Conservation (phyloP, 2,888 invertebrate species). For the Brenthis ino region DNA sequence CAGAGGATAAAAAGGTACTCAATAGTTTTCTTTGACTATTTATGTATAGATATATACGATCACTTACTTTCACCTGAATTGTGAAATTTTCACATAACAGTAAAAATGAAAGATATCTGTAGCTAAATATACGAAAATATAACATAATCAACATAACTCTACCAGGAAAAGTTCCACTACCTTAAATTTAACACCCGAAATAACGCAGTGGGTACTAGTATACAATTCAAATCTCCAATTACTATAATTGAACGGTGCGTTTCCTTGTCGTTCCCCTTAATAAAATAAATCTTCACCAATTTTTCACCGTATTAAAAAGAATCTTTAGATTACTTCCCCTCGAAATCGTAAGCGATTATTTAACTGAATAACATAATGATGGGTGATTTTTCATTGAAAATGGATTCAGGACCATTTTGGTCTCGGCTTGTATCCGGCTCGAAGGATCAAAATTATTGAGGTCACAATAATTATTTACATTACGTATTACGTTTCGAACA, state of each 20-base stretch:
- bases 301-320: conserved; percentile 61
- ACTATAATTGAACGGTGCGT: conserved; percentile 52
- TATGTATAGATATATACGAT: too few relatives aligned
- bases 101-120: neutral
- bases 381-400: conserved; percentile 35
- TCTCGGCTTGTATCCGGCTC: conserved; percentile 9
- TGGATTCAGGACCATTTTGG: conserved; percentile 19
- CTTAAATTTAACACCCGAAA: conserved; percentile 21
- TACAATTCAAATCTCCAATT: conserved; percentile 48
- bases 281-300: conserved; percentile 52
- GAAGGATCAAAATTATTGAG: conserved; percentile 8
- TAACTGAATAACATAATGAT: conserved; percentile 53
- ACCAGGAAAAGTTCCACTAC: conserved; percentile 32
- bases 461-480: neutral
- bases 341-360: conserved; percentile 53
- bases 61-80: neutral
- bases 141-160: neutral
- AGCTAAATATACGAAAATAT: conserved; percentile 7
- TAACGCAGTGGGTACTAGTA: conserved; percentile 18
- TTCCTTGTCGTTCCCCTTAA: conserved; percentile 38
- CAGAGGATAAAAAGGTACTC: neutral
- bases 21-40: neutral
- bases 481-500: neutral
- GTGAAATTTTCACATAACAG: neutral
- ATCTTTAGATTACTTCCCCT: conserved; percentile 30